These are phyloP conservation scores for Tonatia bakeri DNA, from an alignment of 2,113 vertebrate genomes.

Conservation along the genomic window DNA sequence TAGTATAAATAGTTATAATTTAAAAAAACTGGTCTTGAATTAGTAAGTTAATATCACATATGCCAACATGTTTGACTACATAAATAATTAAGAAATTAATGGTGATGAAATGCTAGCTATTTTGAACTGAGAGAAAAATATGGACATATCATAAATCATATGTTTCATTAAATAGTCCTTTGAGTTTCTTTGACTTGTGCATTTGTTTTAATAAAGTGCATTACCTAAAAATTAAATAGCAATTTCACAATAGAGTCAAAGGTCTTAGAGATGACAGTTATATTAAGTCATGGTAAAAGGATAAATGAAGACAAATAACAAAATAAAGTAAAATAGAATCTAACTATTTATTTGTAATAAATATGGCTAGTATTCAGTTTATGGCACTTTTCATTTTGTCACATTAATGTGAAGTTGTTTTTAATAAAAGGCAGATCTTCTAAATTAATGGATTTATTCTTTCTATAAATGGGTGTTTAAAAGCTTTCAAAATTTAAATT, in stretches of 20 bases:
- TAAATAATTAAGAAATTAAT: slow-evolving; percentile 49
- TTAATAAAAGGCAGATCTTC: slow-evolving; percentile 72
- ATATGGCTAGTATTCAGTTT: slow-evolving; percentile 61
- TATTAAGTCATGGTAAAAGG: background rate
- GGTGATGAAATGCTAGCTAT: slow-evolving; percentile 37
- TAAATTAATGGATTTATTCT: slow-evolving; percentile 74
- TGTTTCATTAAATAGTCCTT: slow-evolving; percentile 23
- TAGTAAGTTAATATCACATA: slow-evolving; percentile 1
- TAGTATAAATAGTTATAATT: background rate
- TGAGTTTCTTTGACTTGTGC: background rate
- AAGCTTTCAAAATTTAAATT: slow-evolving; percentile 79
- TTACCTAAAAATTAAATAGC: slow-evolving; percentile 59
- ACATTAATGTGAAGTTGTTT: slow-evolving; percentile 75
- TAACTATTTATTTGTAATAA: slow-evolving; percentile 59
- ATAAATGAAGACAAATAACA: slow-evolving; percentile 9
- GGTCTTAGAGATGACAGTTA: slow-evolving; percentile 41
- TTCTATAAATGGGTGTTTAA: slow-evolving; percentile 74
- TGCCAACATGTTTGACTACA: background rate
- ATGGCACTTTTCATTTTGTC: slow-evolving; percentile 50
- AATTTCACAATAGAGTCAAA: slow-evolving; percentile 54
- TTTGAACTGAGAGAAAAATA: slow-evolving; percentile 8
- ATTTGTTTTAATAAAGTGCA: background rate
- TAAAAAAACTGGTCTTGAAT: background rate
- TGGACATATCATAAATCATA: slow-evolving; percentile 4
- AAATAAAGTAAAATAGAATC: slow-evolving; percentile 45